These are phyloP conservation scores for Acanthaster planci DNA, from an alignment of 35 echinoderm and acorn worm genomes.

Conservation along the genomic window DNA sequence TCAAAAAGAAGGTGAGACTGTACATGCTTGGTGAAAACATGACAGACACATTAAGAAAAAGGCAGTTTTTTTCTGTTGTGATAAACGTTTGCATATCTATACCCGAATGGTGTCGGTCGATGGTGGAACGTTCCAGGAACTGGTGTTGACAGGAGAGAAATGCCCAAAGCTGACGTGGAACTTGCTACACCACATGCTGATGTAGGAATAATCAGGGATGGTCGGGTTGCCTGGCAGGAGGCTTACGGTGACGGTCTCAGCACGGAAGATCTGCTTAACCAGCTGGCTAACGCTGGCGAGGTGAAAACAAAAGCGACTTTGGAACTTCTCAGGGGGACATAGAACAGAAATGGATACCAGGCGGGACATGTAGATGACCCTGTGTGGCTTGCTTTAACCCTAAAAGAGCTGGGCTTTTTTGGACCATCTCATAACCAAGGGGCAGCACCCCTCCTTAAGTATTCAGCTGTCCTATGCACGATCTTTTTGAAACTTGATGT, in stretches of 20 bases:
- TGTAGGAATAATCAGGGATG: neutral
- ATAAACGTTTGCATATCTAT: neutral
- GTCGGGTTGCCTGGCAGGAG: neutral
- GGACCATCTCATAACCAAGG: no score
- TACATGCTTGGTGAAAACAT: no score
- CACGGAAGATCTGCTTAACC: neutral
- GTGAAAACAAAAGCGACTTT: neutral
- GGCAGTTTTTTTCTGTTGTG: constrained; percentile 48
- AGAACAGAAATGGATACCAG: no score
- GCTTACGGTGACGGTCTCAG: neutral
- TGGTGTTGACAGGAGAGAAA: neutral
- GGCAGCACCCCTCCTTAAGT: no score
- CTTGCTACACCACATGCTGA: neutral
- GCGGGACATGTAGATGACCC: no score
- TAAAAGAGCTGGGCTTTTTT: no score
- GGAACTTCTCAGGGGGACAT: no score
- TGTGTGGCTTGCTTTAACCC: no score
- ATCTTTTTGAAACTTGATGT: no score
- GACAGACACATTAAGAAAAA: no score
- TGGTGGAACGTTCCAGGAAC: constrained; percentile 3
- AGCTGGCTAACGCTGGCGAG: neutral
- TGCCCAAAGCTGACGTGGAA: neutral
- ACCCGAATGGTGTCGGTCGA: neutral
- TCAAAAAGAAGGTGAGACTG: no score
- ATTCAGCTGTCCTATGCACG: no score